Evolutionary conservation across 2,888 invertebrate genomes (phyloP).

Genomic region (Thymelicus lineola): DNA sequence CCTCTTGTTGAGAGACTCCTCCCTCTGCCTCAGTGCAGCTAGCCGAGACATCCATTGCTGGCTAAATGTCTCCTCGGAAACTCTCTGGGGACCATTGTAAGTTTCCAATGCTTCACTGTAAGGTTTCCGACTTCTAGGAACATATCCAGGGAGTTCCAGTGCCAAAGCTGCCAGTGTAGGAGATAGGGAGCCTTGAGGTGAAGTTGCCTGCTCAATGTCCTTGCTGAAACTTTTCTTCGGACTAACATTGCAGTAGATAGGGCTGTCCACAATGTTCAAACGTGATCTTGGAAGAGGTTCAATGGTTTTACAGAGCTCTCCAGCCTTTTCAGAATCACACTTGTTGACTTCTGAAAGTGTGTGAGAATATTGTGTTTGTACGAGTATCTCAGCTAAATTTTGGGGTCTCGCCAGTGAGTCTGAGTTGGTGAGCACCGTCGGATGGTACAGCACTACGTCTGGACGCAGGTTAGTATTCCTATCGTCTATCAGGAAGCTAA

Average conservation of each 20-base stretch:
- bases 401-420: conserved; percentile 56
- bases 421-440: conserved; percentile 76
- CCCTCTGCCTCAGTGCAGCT: conserved; percentile 78
- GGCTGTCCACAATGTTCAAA: conserved; percentile 59
- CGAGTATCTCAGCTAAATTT: conserved; percentile 60
- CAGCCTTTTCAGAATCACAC: conserved; percentile 78
- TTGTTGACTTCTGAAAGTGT: conserved; percentile 63
- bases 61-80: conserved; percentile 83
- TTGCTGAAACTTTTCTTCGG: conserved; percentile 53
- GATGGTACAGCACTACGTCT: conserved; percentile 76
- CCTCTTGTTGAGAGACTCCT: conserved; percentile 78
- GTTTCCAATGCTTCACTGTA: conserved; percentile 58
- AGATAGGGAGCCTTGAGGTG: conserved; percentile 60
- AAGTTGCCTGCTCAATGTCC: conserved; percentile 49
- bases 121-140: conserved; percentile 71
- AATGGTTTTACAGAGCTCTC: conserved; percentile 61
- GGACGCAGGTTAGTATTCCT: conserved; percentile 62
- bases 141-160: conserved; percentile 77
- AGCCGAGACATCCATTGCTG: conserved; percentile 85
- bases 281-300: conserved; percentile 66
- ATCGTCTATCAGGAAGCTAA: conserved; percentile 68
- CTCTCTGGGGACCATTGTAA: conserved; percentile 71
- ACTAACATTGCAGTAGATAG: conserved; percentile 70
- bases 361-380: conserved; percentile 51
- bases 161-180: conserved; percentile 78